Evolutionary conservation across 2,888 invertebrate species (phyloP).

Genomic region (Acanthosoma haemorrhoidale): DNA sequence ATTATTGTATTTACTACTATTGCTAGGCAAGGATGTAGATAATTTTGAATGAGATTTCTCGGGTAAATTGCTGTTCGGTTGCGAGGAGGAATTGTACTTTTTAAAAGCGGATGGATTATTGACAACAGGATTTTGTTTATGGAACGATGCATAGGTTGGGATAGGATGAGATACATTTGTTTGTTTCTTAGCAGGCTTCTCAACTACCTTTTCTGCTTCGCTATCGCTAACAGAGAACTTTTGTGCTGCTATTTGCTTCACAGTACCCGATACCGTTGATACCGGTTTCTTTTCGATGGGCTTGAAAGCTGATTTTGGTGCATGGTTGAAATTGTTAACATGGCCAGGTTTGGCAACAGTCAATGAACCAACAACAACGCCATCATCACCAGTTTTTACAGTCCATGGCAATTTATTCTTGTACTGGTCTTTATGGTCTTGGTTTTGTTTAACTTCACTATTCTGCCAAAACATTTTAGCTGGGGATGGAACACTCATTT

Average conservation of each 20-base stretch:
- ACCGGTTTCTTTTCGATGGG: conserved; percentile 50
- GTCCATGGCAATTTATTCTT: conserved; percentile 47
- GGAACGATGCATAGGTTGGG: not conserved
- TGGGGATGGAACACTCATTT: conserved; percentile 43
- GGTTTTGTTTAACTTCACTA: conserved; percentile 47
- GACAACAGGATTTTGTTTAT: not conserved
- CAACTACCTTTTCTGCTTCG: not conserved
- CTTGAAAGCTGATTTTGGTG: conserved; percentile 69
- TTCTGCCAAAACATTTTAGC: conserved; percentile 60
- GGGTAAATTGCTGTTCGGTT: not conserved
- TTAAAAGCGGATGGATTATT: not conserved
- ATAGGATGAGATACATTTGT: not conserved
- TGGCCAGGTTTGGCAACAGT: conserved; percentile 45
- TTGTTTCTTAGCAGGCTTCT: not conserved
- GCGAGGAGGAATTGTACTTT: not conserved
- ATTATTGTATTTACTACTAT: not conserved
- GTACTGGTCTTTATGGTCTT: conserved; percentile 23
- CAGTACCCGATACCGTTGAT: conserved; percentile 39
- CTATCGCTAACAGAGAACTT: conserved; percentile 40
- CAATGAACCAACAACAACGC: conserved; percentile 48
- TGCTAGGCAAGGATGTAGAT: not conserved
- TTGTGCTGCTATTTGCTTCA: conserved; percentile 47
- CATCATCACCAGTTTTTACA: conserved; percentile 45
- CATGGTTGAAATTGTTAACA: conserved; percentile 60
- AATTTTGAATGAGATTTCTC: not conserved